Evolutionary conservation across 92 coral and sea anemone species (phyloP).

Genomic region (Metridium senile): DNA sequence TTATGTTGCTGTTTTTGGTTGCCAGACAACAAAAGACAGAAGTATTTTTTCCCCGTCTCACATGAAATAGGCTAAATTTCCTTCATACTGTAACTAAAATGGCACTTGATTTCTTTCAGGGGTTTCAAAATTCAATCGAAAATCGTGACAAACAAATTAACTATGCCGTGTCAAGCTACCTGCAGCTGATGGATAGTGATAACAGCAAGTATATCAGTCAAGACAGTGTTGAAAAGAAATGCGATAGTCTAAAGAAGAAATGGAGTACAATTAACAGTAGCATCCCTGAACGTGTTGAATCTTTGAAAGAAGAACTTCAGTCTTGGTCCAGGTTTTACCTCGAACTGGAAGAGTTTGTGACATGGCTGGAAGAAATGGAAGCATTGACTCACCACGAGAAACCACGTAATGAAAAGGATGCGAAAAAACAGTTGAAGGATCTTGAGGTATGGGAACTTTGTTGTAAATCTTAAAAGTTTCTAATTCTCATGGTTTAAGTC

Average conservation of each 20-base stretch:
- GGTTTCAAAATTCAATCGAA: constrained; percentile 64
- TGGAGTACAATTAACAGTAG: constrained; percentile 69
- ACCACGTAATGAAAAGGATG: constrained; percentile 77
- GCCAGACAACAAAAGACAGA: too few relatives aligned
- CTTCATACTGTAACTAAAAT: neutral
- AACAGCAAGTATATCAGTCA: constrained; percentile 60
- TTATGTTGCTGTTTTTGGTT: too few relatives aligned
- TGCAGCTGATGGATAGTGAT: constrained; percentile 49
- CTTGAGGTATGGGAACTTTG: constrained; percentile 74
- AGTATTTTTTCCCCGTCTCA: too few relatives aligned
- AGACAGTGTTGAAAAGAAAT: constrained; percentile 71
- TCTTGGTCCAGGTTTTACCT: constrained; percentile 75
- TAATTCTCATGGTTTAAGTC: too few relatives aligned
- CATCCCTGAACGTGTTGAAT: constrained; percentile 74
- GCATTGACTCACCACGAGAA: constrained; percentile 69
- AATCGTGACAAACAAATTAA: constrained; percentile 60
- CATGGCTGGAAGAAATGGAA: constrained; percentile 90
- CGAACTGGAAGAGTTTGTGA: constrained; percentile 70
- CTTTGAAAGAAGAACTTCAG: constrained; percentile 68
- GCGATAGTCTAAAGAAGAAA: constrained; percentile 65
- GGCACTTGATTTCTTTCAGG: constrained; percentile 41
- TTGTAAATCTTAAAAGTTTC: too few relatives aligned
- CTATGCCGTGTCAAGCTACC: constrained; percentile 66
- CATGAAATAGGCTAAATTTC: too few relatives aligned
- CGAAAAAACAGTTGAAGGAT: constrained; percentile 69